Evolutionary conservation across 2,797 vertebrate species (phyloP).

Genomic region (Anabas testudineus): DNA sequence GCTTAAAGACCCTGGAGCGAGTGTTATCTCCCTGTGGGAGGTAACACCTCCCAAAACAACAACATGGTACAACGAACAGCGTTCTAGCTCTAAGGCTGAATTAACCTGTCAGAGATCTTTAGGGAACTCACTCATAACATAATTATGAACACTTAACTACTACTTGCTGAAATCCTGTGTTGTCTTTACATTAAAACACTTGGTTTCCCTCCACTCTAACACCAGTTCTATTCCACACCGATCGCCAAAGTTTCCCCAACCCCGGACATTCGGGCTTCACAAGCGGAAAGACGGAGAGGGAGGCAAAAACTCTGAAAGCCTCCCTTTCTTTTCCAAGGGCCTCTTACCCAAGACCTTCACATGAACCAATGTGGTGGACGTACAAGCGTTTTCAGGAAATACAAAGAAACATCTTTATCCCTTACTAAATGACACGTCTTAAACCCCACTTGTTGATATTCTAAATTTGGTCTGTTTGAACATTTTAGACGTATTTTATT

Average conservation of each 20-base stretch:
- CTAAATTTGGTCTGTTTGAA: conserved; percentile 10
- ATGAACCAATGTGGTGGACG: conserved; percentile 39
- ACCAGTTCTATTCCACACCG: conserved; percentile 58
- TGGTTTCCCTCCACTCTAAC: conserved; percentile 1
- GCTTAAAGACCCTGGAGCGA: conserved; percentile 30
- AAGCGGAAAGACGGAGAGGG: conserved; percentile 63
- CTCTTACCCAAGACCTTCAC: conserved; percentile 61
- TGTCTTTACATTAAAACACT: conserved; percentile 13
- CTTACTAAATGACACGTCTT: conserved; percentile 49
- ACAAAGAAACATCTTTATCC: conserved; percentile 73
- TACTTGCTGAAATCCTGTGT: neutral
- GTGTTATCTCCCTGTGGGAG: conserved; percentile 39
- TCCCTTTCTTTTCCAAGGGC: conserved; percentile 70
- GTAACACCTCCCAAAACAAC: conserved; percentile 46
- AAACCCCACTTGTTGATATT: conserved; percentile 40
- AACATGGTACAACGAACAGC: conserved; percentile 16
- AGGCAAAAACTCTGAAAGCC: conserved; percentile 66
- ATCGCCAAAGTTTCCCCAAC: conserved; percentile 62
- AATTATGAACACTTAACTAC: neutral
- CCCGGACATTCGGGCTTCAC: conserved; percentile 70
- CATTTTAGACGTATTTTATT: neutral
- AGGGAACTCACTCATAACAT: neutral
- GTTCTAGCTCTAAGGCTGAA: conserved; percentile 3
- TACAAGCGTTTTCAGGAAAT: conserved; percentile 41
- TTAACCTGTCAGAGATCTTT: conserved; percentile 38